A percentile compares a stretch with the other conserved stretches of the same genome.
These are phyloP conservation scores for Peromyscus nudipes DNA, from an alignment of 2,797 vertebrate species.

Conservation along the genomic window DNA sequence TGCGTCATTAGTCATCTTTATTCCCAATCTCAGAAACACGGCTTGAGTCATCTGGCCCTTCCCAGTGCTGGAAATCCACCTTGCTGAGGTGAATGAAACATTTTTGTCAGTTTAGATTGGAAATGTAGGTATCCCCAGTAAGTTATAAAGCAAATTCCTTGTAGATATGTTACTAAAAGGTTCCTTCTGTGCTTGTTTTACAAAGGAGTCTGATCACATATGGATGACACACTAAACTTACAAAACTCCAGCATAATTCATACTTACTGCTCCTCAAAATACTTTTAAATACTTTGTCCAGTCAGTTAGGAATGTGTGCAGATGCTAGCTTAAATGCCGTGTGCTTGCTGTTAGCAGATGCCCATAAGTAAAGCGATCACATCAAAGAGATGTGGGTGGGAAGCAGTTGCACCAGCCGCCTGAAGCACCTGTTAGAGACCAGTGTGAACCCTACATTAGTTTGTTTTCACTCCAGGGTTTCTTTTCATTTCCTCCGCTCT, in stretches of 20 bases:
- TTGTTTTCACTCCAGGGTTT: background rate
- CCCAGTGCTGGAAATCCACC: background rate
- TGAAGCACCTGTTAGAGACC: background rate
- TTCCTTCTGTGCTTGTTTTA: conserved; percentile 60
- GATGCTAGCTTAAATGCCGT: conserved; percentile 18
- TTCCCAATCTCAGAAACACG: conserved; percentile 2
- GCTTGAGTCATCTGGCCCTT: conserved; percentile 56
- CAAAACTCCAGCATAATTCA: background rate
- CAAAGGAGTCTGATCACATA: background rate
- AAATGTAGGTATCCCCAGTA: background rate
- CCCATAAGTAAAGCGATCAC: conserved; percentile 36
- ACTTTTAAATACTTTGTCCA: conserved; percentile 23
- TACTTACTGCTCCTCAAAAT: conserved; percentile 16
- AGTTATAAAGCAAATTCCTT: background rate
- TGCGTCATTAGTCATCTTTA: conserved; percentile 58
- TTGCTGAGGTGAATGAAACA: conserved; percentile 34
- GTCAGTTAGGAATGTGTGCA: conserved; percentile 43
- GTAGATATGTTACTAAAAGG: background rate
- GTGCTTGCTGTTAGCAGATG: conserved; percentile 38
- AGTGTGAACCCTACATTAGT: background rate
- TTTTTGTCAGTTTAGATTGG: conserved; percentile 35
- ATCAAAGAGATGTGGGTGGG: background rate
- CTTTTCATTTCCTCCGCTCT: background rate
- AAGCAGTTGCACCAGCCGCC: background rate
- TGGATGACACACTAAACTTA: background rate